phyloP scores from a whole-genome alignment of 2,113 vertebrate species.

The Ictalurus punctatus region DNA sequence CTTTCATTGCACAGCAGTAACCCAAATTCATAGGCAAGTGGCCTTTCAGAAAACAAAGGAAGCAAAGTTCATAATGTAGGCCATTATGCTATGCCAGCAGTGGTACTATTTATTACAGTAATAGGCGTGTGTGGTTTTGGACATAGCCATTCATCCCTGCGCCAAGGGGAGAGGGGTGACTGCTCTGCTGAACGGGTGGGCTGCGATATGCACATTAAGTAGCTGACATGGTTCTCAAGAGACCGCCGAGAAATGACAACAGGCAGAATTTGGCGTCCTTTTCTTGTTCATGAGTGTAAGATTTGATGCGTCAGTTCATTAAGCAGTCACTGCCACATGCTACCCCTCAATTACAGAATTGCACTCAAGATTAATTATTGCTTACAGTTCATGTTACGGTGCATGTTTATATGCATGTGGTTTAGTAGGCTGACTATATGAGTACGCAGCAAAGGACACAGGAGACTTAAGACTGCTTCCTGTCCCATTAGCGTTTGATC shows the following conservation, averaged over 20 bases:
- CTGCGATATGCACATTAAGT: slow-evolving; percentile 58
- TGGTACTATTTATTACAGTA: slow-evolving; percentile 24
- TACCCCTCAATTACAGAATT: slow-evolving; percentile 43
- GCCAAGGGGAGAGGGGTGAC: slow-evolving; percentile 41
- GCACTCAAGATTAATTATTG: slow-evolving; percentile 31
- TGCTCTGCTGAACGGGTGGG: slow-evolving; percentile 35
- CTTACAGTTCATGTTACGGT: not conserved
- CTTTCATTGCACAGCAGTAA: not conserved
- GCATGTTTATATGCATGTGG: not conserved
- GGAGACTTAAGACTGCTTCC: not conserved
- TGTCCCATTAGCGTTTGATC: not conserved
- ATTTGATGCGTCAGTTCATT: slow-evolving; percentile 45
- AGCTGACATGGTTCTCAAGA: slow-evolving; percentile 62
- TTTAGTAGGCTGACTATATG: not conserved
- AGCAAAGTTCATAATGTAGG: not conserved
- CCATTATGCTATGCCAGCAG: slow-evolving; percentile 8
- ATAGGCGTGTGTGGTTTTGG: slow-evolving; percentile 37
- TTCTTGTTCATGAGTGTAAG: slow-evolving; percentile 48
- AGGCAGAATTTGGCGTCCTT: slow-evolving; percentile 54
- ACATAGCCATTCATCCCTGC: slow-evolving; percentile 39
- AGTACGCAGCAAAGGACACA: not conserved
- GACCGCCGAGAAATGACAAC: slow-evolving; percentile 54
- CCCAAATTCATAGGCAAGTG: not conserved
- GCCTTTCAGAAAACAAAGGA: slow-evolving; percentile 12
- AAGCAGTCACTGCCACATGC: slow-evolving; percentile 42